Conservation (phyloP, 2,797 vertebrate species). For the Falco biarmicus region DNA sequence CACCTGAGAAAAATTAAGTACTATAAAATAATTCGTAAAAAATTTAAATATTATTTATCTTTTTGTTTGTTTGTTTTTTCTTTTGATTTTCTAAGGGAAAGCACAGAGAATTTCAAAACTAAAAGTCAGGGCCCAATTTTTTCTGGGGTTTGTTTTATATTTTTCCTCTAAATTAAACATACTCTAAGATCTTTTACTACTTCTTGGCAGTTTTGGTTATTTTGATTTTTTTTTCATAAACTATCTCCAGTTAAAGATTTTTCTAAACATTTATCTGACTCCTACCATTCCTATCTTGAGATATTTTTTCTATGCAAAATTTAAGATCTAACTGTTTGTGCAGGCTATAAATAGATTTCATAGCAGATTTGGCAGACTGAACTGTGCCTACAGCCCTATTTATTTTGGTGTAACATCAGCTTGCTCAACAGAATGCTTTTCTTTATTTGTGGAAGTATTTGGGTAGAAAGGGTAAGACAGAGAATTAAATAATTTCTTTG, state of each 20-base stretch:
- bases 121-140: not conserved
- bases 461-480: not conserved
- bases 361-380: not conserved
- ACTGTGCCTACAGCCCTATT: rapidly evolving
- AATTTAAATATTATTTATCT: not conserved
- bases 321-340: not conserved
- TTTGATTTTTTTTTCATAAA: not conserved
- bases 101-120: not conserved
- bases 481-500: not conserved
- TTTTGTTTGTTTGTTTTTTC: not conserved
- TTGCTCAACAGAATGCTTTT: not conserved
- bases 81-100: not conserved
- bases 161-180: not conserved
- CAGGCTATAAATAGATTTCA: not conserved
- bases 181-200: not conserved
- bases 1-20: not conserved
- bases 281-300: not conserved
- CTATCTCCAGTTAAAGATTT: not conserved
- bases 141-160: not conserved
- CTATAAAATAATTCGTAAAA: not conserved
- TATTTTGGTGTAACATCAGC: not conserved
- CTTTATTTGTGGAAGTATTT: not conserved
- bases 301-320: not conserved
- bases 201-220: not conserved
- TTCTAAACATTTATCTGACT: not conserved